Base-by-base conservation (phyloP, 2,888 invertebrate species). In the Drosophila ezoana region DNA sequence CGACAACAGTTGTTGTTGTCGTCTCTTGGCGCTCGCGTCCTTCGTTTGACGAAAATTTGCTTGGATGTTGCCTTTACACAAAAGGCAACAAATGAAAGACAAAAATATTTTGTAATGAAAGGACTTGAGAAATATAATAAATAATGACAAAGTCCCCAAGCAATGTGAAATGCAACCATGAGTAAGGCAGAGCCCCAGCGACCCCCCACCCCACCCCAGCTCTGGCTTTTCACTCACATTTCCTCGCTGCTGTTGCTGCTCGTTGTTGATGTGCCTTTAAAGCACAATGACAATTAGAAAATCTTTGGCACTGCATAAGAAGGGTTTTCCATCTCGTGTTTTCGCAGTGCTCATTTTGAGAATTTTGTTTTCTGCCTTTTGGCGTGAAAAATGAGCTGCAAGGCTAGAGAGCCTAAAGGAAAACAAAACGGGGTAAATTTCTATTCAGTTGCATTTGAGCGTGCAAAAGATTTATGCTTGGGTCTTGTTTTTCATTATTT, bases 101-200 rank as follows among this genome's bases (percentile, higher is more conserved):
- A 70, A 69, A 83, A 83, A 86, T 83, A 83, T 83, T 81, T 81
- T 79, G 76, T 84, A 85, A 85, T 85, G 80, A 85, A 87, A 87
- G 84, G 87, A 87, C 84, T 84, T 69, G 81, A 79, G 76, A 73
- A 83, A 83, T 87, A 80, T 87, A 85, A 85, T 85, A 85, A 85
- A 85, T 85, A 85, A 85, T 85, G 84, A 78, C 84, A 80, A 80
- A 80, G 76, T 72, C 69, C 62, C 77, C 64, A 47, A 77, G 71
- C 62, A 65, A 65, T 61, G 71, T 75, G 67, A 74, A 64, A 65
- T 66, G 61, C 67, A 70, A 23, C 68, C 76, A 64, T 66, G 62
- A 71, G 63, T 48, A 64, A 44, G 61, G 54, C 72, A 54, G 11
- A 33, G 28, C 48, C 43, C 8, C 18, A 8, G 8, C 8, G 28